Percentiles rank a stretch among this genome's conserved stretches.
Evolutionary conservation across 2,888 invertebrate species (phyloP).

Genomic region (Autographa gamma): DNA sequence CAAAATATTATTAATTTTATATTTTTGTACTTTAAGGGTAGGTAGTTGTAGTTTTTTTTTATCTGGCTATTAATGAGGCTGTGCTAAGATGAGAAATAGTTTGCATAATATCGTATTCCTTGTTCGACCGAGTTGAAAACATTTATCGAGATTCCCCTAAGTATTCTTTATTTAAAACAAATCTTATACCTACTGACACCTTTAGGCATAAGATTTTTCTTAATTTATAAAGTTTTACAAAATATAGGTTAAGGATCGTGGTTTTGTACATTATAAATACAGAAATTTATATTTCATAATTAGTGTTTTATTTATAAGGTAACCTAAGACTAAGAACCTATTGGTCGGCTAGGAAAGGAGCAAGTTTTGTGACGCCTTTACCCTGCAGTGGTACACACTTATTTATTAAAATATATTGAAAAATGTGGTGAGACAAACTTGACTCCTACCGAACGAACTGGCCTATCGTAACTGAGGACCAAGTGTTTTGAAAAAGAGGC

Average conservation of each 20-base stretch:
- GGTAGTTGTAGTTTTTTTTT: not conserved
- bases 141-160: not conserved
- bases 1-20: constrained; percentile 4
- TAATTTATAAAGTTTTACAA: constrained; percentile 45
- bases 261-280: constrained; percentile 60
- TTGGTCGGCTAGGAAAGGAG: too few relatives aligned
- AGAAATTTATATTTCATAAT: constrained; percentile 30
- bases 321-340: not conserved
- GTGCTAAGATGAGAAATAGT: constrained; percentile 15
- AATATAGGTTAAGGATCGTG: constrained; percentile 55
- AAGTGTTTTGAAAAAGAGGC: too few relatives aligned
- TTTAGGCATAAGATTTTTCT: constrained; percentile 21
- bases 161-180: not conserved
- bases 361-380: too few relatives aligned
- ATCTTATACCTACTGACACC: not conserved
- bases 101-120: not conserved
- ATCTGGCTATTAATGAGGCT: constrained; percentile 16
- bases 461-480: too few relatives aligned
- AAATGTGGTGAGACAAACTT: too few relatives aligned
- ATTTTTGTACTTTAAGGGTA: constrained; percentile 1
- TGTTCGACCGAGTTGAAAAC: not conserved
- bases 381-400: too few relatives aligned
- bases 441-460: too few relatives aligned
- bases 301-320: not conserved
- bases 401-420: too few relatives aligned